These are phyloP conservation scores for Paedocypris sp. DNA, from an alignment of 2,113 vertebrate genomes.

Conservation along the genomic window DNA sequence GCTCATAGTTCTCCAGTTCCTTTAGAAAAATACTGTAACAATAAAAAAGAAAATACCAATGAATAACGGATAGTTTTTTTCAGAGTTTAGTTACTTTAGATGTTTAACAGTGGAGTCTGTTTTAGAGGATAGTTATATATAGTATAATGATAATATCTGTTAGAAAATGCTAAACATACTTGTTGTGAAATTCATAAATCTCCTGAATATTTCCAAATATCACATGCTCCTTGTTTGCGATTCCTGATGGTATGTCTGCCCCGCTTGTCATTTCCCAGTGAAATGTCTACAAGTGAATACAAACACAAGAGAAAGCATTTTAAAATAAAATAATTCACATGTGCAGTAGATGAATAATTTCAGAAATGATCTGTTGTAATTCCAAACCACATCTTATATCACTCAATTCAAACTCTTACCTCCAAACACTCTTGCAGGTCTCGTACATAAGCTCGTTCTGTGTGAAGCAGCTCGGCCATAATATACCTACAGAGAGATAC, in stretches of 20 bases:
- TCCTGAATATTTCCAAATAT: conserved; percentile 99
- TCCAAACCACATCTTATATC: too few species aligned
- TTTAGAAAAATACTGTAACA: conserved; percentile 89
- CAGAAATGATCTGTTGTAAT: too few species aligned
- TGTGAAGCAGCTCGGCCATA: conserved; percentile 96
- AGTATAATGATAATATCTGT: neutral
- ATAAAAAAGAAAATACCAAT: neutral
- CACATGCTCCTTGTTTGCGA: conserved; percentile 86
- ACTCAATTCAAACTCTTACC: conserved; percentile 72
- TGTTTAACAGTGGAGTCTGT: too few species aligned
- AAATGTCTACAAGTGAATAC: conserved; percentile 72
- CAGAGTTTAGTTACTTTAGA: too few species aligned
- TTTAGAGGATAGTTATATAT: too few species aligned
- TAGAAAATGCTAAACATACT: conserved; percentile 60
- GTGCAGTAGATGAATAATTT: too few species aligned
- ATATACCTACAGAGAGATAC: conserved; percentile 72
- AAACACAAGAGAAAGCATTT: neutral
- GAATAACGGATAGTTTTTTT: neutral
- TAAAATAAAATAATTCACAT: too few species aligned
- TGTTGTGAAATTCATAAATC: conserved; percentile 98
- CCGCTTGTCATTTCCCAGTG: conserved; percentile 98
- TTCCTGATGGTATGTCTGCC: conserved; percentile 83
- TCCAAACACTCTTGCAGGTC: conserved; percentile 95
- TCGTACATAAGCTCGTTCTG: conserved; percentile 90
- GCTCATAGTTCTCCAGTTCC: conserved; percentile 95